phyloP scores from a whole-genome alignment of 2,888 invertebrate species.

The Cephus spinipes region DNA sequence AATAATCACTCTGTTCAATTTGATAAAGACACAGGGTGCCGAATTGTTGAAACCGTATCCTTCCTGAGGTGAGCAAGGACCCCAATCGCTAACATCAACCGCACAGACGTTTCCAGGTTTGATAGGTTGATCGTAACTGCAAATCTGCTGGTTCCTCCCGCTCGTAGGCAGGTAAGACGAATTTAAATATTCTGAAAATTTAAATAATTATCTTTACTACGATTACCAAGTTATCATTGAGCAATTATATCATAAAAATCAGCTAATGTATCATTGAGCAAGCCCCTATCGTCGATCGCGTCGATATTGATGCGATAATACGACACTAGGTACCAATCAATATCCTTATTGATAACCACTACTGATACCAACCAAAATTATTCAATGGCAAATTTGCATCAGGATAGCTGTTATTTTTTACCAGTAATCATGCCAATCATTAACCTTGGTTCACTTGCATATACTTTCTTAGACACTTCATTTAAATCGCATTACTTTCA shows the following conservation, averaged over 20 bases:
- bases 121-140: slow-evolving; percentile 69
- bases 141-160: slow-evolving; percentile 70
- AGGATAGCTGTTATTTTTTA: not conserved
- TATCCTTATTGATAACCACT: not conserved
- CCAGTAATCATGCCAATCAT: not conserved
- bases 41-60: slow-evolving; percentile 79
- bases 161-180: slow-evolving; percentile 59
- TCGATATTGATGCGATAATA: not conserved
- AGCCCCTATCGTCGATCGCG: not conserved
- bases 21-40: slow-evolving; percentile 87
- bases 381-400: too few species aligned
- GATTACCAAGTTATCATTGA: not conserved
- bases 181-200: slow-evolving; percentile 61
- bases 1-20: slow-evolving; percentile 80
- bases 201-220: not conserved
- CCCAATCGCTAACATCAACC: slow-evolving; percentile 66
- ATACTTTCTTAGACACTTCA: not conserved
- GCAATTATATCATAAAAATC: too few species aligned
- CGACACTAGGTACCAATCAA: not conserved
- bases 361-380: not conserved
- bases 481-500: not conserved
- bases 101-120: slow-evolving; percentile 70
- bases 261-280: not conserved
- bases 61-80: slow-evolving; percentile 68
- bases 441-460: not conserved